Conservation (phyloP, 37 sponge, comb jelly and placozoan genomes). For the Chondrilla cf. caribensis region DNA sequence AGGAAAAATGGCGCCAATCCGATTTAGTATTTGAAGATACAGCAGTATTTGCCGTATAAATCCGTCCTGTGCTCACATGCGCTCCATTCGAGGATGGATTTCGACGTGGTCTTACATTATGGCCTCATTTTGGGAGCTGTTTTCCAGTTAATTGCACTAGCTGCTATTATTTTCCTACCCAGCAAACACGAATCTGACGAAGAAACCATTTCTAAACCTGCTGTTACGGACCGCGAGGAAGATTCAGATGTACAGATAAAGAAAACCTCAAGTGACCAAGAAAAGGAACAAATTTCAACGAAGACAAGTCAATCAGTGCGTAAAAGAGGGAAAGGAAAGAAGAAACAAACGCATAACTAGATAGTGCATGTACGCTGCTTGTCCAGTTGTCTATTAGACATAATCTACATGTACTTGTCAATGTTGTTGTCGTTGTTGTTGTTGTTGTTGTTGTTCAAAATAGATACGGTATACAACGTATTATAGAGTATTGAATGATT, state of each 20-base stretch:
- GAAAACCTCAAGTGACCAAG: too few species aligned
- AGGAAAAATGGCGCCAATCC: too few species aligned
- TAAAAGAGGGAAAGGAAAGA: slow-evolving; percentile 11
- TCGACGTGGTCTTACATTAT: slow-evolving; percentile 8
- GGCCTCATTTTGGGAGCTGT: slow-evolving; percentile 15
- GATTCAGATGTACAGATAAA: too few species aligned
- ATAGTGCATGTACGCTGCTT: not conserved
- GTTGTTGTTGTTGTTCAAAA: too few species aligned
- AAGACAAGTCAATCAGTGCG: not conserved
- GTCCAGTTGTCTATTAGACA: not conserved
- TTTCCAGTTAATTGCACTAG: slow-evolving; percentile 16
- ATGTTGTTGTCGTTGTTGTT: too few species aligned
- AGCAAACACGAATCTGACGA: not conserved
- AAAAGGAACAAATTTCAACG: not conserved
- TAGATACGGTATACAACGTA: too few species aligned
- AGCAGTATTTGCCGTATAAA: too few species aligned
- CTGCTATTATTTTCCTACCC: slow-evolving; percentile 16
- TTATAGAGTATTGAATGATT: too few species aligned
- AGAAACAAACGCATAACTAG: too few species aligned
- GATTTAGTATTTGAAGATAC: too few species aligned
- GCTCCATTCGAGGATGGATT: slow-evolving; percentile 6
- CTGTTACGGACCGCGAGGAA: not conserved
- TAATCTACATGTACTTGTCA: too few species aligned
- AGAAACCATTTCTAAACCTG: not conserved
- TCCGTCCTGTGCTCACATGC: too few species aligned